Evolutionary conservation across 2,888 invertebrate species (phyloP).

Genomic region (Eutolmus rufibarbis): DNA sequence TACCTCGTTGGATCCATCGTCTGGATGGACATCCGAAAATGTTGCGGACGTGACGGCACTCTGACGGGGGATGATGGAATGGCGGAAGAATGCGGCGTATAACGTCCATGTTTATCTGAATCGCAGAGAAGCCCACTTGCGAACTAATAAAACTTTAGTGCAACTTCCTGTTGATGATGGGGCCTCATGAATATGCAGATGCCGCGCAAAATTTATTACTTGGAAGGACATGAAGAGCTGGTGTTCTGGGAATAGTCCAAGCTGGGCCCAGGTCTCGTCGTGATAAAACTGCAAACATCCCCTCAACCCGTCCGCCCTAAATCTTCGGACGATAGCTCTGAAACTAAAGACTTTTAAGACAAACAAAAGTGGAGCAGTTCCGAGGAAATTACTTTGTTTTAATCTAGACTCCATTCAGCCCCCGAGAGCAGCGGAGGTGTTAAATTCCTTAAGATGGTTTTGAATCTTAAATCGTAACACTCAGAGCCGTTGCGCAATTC

Average conservation of each 20-base stretch:
- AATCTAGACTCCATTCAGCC: neutral
- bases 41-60: neutral
- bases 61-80: neutral
- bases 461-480: neutral
- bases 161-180: neutral
- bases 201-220: neutral
- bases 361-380: neutral
- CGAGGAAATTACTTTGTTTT: neutral
- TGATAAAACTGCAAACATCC: neutral
- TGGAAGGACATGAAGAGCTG: neutral
- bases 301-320: neutral
- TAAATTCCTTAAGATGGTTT: neutral
- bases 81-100: neutral
- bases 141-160: neutral
- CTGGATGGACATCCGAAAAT: neutral
- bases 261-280: neutral
- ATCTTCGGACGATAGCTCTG: neutral
- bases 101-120: neutral
- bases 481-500: neutral
- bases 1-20: neutral
- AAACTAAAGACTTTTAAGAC: neutral
- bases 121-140: neutral
- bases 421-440: neutral
- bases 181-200: neutral
- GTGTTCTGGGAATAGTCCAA: neutral